Base-by-base conservation (phyloP, 2,888 invertebrate species). In the Zygothrica quintamaculata region DNA sequence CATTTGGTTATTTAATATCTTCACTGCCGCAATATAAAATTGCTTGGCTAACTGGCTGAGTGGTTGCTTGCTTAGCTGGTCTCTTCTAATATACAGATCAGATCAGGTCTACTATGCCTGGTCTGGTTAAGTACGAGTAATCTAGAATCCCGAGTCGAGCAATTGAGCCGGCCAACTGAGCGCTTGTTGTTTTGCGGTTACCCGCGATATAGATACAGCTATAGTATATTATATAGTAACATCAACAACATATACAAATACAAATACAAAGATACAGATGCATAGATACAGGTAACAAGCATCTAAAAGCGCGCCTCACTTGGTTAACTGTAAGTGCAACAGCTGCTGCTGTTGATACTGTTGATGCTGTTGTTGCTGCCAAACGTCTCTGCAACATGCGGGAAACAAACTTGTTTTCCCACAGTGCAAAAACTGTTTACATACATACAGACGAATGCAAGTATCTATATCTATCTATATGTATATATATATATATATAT, bases 1-100 rank as follows among this genome's bases (percentile, higher is more conserved):
- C 76, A 76, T 85, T 85, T 65, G 84, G 88, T 86, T 84, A 88
- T 87, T 88, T 71, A 84, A 86, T 84, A 85, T 77, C 68, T 47
- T 42, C 42, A 42, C 51, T 47, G 80, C 67, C 69, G 76, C 74
- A 80, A 80, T 78, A 56, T 79, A 25, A 62, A 82, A 82, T 82
- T 78, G 73, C 66, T 55, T 31, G 3, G 31, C 31, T 31, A 5
- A 5, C 5, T 22, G 18, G 3, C 18, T 22, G 18, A 22, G 18
- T 22, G 18, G 18, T 5, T 22, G 18, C 3, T 22, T 2, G 18
- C 18, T 22, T 22, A 50, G 5, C 53, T 44, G 25, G 52, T 50
- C 55, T 43, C 25, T 36, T 8, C 29, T 5, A n/a, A 5, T 29
- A 48, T 65, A 40, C 52, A 64, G 13, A 5, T 13, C 26, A 15